A percentile compares a stretch with the other conserved stretches of the same genome.
phyloP scores from a whole-genome alignment of 2,797 vertebrate species.

The Peromyscus nudipes region DNA sequence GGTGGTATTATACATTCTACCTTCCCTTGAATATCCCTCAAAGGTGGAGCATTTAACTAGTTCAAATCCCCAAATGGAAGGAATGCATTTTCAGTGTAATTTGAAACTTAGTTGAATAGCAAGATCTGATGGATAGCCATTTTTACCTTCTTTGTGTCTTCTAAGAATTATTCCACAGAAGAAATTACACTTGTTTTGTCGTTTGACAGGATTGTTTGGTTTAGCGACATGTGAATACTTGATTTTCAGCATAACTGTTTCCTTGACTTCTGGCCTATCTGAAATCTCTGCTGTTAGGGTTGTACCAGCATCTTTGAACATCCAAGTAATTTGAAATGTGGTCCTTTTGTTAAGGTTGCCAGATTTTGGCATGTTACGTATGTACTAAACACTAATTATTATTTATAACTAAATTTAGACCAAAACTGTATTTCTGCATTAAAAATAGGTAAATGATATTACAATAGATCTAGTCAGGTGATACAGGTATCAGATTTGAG shows the following conservation, averaged over 20 bases:
- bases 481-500: constrained; percentile 62
- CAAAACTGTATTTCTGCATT: not conserved
- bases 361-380: not conserved
- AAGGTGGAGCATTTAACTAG: not conserved
- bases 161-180: not conserved
- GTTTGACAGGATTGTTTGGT: not conserved
- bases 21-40: not conserved
- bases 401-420: not conserved
- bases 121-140: not conserved
- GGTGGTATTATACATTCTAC: not conserved
- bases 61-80: not conserved
- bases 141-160: not conserved
- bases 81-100: not conserved
- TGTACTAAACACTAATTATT: not conserved
- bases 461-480: constrained; percentile 62
- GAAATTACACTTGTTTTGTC: not conserved
- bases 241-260: not conserved
- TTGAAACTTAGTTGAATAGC: not conserved
- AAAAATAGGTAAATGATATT: not conserved
- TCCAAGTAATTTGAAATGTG: not conserved
- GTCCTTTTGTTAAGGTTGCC: not conserved
- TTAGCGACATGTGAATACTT: constrained; percentile 39
- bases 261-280: not conserved
- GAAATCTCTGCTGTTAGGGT: not conserved
- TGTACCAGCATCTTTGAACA: not conserved